Evolutionary conservation across 2,113 vertebrate genomes (phyloP).

Genomic region (Sander vitreus): DNA sequence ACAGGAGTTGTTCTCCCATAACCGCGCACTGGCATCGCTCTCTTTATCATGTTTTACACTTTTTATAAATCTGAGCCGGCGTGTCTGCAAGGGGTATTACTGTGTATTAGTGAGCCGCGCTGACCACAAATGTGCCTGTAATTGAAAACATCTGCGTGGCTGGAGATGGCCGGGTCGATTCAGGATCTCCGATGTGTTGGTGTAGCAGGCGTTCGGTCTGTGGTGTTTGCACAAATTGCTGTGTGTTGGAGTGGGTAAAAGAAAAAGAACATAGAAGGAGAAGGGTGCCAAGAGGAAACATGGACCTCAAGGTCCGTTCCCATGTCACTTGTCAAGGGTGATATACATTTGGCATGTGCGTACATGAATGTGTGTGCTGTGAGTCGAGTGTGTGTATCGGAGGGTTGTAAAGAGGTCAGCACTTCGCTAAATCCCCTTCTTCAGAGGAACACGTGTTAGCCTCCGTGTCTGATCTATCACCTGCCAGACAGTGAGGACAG

Average conservation of each 20-base stretch:
- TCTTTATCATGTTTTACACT: constrained; percentile 68
- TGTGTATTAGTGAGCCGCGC: constrained; percentile 31
- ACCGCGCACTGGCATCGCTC: constrained; percentile 24
- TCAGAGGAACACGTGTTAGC: constrained; percentile 75
- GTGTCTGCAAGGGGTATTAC: constrained; percentile 57
- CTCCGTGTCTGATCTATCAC: constrained; percentile 78
- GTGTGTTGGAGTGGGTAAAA: background rate
- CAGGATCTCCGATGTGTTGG: constrained; percentile 34
- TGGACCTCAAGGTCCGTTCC: constrained; percentile 44
- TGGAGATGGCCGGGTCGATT: constrained; percentile 45
- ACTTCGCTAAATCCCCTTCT: constrained; percentile 69
- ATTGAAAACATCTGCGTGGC: constrained; percentile 66
- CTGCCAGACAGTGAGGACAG: constrained; percentile 80
- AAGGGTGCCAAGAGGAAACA: constrained; percentile 9
- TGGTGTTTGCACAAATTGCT: constrained; percentile 6
- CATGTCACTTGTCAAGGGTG: constrained; percentile 54
- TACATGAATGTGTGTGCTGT: constrained; percentile 39
- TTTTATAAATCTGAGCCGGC: constrained; percentile 62
- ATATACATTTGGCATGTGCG: constrained; percentile 63
- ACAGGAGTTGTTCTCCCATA: constrained; percentile 49
- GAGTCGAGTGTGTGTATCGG: constrained; percentile 14
- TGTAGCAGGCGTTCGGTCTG: background rate
- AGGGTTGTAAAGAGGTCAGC: constrained; percentile 70
- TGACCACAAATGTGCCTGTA: constrained; percentile 60
- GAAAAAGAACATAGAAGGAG: constrained; percentile 3